Evolutionary conservation across 1,140 invertebrate genomes (phyloP), one percentile per base, ranked within the genome.

Genomic region (Streblospio benedicti): DNA sequence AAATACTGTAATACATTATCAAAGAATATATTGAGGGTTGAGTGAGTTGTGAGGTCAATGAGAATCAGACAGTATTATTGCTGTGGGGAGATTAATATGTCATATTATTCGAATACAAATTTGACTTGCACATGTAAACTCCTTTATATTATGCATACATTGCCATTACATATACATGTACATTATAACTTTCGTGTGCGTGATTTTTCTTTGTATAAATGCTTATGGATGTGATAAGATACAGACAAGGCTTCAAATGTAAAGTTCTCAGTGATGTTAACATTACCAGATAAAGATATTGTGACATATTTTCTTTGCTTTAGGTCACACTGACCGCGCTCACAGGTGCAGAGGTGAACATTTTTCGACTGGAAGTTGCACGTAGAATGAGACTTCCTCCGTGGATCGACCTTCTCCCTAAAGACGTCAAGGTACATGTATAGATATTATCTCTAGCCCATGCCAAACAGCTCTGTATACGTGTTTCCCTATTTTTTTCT

Each of bases 361-460:
- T 35, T 14, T 62, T 62, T 27, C 43, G 60, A 2, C 28, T 50
- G 43, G 60, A 59, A 23, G 60, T 57, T 2, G 60, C 54, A 2
- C 0, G 45, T 14, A 38, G 60, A 20, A 62, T 62, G 60, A 23
- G 30, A 16, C 28, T 30, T 9, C 60, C 60, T 5, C 60, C 60
- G 2, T 62, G 55, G 54, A 20, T 12, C 16, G 18, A 32, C 0
- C 51, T 35, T 32, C 16, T 52, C 16, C 30, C 57, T 2, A 32
- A 59, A 20, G 33, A 59, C 23, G 33, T 51, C 18, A 52, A 33
- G 30, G 49, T 50, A 59, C 32, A 44, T 57, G 38, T 41, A n/a
- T n/a, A 12, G 38, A 12, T 12, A 41, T n/a, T n/a, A 41, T 41
- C 12, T 12, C 38, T 41, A 41, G 12, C 38, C 12, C 38, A 12